A percentile compares a stretch with the other conserved stretches of the same genome.
Evolutionary conservation across 2,888 invertebrate genomes (phyloP).

Genomic region (Caprella mutica): DNA sequence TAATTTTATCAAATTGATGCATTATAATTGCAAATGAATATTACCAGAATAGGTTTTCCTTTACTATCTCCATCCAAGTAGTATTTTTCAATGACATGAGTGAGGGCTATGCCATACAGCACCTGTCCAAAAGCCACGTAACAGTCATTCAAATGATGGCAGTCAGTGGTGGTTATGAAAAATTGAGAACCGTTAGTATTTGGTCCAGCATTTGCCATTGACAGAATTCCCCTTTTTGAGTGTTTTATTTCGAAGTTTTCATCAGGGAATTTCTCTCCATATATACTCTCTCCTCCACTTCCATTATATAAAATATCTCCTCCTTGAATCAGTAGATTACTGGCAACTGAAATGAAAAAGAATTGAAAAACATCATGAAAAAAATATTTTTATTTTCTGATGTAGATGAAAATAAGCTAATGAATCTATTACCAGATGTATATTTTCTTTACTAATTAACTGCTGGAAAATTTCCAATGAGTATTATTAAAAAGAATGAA

Average conservation of each 20-base stretch:
- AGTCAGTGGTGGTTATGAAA: slow-evolving; percentile 29
- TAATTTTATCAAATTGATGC: background rate
- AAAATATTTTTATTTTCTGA: too few species aligned
- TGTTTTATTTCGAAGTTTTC: slow-evolving; percentile 33
- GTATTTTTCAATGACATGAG: slow-evolving; percentile 14
- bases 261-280: slow-evolving; percentile 31
- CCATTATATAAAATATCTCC: slow-evolving; percentile 33
- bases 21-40: background rate
- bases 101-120: slow-evolving; percentile 21
- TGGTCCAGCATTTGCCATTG: slow-evolving; percentile 29
- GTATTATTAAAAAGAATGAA: too few species aligned
- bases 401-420: too few species aligned
- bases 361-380: background rate
- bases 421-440: too few species aligned
- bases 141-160: slow-evolving; percentile 30
- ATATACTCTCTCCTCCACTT: slow-evolving; percentile 34
- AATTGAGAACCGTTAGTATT: slow-evolving; percentile 32
- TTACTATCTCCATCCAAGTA: too few species aligned
- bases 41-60: too few species aligned
- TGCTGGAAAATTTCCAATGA: too few species aligned
- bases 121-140: slow-evolving; percentile 33
- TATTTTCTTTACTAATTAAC: too few species aligned
- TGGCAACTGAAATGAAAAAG: slow-evolving; percentile 24
- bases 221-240: slow-evolving; percentile 20
- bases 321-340: slow-evolving; percentile 33